Evolutionary conservation across 2,113 vertebrate species (phyloP), one percentile per base, ranked within the genome.

Genomic region (Notechis scutatus): DNA sequence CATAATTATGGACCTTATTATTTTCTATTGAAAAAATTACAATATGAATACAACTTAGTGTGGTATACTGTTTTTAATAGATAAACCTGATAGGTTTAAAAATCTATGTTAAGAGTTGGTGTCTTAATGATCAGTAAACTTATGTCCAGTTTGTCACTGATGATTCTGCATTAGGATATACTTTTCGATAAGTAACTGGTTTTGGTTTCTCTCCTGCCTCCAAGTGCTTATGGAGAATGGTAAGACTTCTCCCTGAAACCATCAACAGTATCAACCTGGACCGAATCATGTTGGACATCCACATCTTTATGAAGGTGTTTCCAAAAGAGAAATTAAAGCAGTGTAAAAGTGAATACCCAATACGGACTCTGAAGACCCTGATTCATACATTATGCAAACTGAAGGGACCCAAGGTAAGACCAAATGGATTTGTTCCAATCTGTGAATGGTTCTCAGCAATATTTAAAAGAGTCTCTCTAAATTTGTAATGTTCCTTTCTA

Each of bases 221-320:
- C 5, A 94, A 99, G 99, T 99, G 99, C 98, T 98, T 99, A 92
- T 99, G 99, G 99, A 98, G 99, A 95, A 98, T 99, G 98, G 98
- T 99, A 96, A 98, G 99, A 39, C 98, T 99, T n/a, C 98, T 99
- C 87, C 99, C 99, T 0, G 98, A 98, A 94, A 99, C 97, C 93
- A 99, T 99, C 95, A 98, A 99, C 94, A 99, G 93, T 96, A 98
- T 99, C 95, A 99, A 99, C 94, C 97, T 99, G 94, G 99, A 99
- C 94, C 98, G 99, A 54, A 99, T 99, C 96, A 96, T 99, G 11
- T 97, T 99, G 94, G 99, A 99, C 50, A 98, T 99, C 59, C 99
- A 99, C 96, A 98, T 99, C 96, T 99, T 99, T 96, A 99, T 99
- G 99, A 99, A 99, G 94, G 98, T 99, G 91, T 99, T 99, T 94